phyloP scores from a whole-genome alignment of 2,888 invertebrate genomes.

The Pharmacophagus antenor region DNA sequence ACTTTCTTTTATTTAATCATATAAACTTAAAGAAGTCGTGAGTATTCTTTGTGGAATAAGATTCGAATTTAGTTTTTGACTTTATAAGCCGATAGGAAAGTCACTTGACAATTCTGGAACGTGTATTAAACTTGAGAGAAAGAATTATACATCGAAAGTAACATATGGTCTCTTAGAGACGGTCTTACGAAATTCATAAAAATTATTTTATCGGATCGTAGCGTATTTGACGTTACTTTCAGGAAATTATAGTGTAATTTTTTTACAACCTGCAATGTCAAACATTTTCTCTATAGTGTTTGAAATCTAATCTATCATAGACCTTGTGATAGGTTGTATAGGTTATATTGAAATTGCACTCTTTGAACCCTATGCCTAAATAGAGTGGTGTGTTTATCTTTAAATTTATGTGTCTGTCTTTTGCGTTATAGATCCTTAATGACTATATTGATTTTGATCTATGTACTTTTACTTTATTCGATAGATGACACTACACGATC shows the following conservation, averaged over 20 bases:
- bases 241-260: not conserved
- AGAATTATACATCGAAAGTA: slow-evolving; percentile 11
- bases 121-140: slow-evolving; percentile 14
- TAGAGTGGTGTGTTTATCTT: no score
- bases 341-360: no score
- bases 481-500: no score
- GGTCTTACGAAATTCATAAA: not conserved
- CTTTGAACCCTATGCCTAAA: no score
- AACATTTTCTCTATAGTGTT: no score
- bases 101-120: slow-evolving; percentile 8
- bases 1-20: not conserved
- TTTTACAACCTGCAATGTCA: no score
- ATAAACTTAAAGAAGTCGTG: not conserved
- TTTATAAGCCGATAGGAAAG: not conserved
- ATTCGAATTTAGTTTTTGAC: not conserved
- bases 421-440: no score
- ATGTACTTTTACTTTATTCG: no score
- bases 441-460: no score
- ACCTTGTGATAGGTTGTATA: no score
- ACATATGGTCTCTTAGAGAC: not conserved
- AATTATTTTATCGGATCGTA: not conserved
- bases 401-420: no score
- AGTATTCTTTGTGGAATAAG: not conserved
- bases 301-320: no score
- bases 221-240: not conserved